Conservation (phyloP, 2,113 vertebrate species). For the Python bivittatus region DNA sequence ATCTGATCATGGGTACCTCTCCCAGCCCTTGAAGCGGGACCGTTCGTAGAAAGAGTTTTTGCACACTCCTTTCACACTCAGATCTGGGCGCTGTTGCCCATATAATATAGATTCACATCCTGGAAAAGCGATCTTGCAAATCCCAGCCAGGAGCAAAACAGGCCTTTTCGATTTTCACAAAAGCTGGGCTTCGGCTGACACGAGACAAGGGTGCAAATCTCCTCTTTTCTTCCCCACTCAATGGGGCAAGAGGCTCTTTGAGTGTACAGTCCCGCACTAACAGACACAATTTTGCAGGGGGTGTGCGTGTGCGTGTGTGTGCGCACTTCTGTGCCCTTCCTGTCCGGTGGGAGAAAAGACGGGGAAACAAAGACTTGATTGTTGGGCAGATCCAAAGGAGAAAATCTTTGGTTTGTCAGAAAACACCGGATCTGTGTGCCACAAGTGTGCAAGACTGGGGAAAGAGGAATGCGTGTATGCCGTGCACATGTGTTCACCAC, state of each 20-base stretch:
- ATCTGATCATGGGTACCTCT: too few relatives aligned
- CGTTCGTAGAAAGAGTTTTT: too few relatives aligned
- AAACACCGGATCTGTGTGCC: background rate
- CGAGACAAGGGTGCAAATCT: background rate
- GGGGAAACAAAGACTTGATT: constrained; percentile 69
- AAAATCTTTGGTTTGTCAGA: background rate
- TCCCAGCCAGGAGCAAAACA: constrained; percentile 53
- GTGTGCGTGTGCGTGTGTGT: background rate
- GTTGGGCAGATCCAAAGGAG: constrained; percentile 56
- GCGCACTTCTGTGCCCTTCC: constrained; percentile 40
- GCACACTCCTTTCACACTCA: too few relatives aligned
- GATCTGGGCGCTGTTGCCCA: too few relatives aligned
- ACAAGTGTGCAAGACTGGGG: background rate
- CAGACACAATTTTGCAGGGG: constrained; percentile 56
- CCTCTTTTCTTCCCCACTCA: constrained; percentile 63
- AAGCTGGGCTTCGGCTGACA: constrained; percentile 8
- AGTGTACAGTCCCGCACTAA: constrained; percentile 20
- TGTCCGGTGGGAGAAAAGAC: constrained; percentile 13
- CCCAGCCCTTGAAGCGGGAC: too few relatives aligned
- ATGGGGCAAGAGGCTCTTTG: constrained; percentile 44
- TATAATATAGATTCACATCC: too few relatives aligned
- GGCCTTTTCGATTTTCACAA: background rate
- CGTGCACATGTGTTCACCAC: background rate
- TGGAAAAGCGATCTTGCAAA: background rate
- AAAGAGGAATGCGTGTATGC: background rate